Percentiles rank a stretch among this genome's conserved stretches.
Evolutionary conservation across 2,113 vertebrate species (phyloP).

Genomic region (Chionodraco myersi): DNA sequence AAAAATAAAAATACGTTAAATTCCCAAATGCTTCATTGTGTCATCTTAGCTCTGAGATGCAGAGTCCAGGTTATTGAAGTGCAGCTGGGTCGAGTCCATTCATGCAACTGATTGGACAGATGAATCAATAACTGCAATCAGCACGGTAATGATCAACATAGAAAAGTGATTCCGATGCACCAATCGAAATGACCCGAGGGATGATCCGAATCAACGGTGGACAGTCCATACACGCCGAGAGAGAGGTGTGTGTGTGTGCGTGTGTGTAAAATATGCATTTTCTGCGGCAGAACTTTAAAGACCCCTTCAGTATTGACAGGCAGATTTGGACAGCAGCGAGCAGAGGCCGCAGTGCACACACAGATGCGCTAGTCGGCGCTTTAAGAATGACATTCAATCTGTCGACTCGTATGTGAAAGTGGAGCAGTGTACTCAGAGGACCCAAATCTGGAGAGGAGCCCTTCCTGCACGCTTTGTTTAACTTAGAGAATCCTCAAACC

Average conservation of each 20-base stretch:
- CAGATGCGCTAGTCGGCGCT: constrained; percentile 75
- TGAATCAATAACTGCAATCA: constrained; percentile 78
- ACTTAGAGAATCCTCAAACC: not conserved
- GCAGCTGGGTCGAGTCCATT: constrained; percentile 35
- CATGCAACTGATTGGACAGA: constrained; percentile 66
- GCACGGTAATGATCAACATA: constrained; percentile 63
- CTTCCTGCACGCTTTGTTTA: not conserved
- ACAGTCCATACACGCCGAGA: constrained; percentile 22
- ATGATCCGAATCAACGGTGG: constrained; percentile 38
- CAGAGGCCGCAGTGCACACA: constrained; percentile 44
- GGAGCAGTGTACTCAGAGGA: constrained; percentile 17
- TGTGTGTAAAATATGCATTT: not conserved
- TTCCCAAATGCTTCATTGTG: no score
- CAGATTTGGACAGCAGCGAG: not conserved
- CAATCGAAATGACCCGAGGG: constrained; percentile 53
- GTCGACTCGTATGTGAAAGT: not conserved
- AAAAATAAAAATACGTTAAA: not conserved
- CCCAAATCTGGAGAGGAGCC: constrained; percentile 22
- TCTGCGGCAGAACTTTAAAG: constrained; percentile 35
- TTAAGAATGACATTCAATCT: constrained; percentile 60
- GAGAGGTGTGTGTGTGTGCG: not conserved
- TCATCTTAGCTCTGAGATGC: not conserved
- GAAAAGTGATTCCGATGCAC: constrained; percentile 51
- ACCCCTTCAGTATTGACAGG: not conserved
- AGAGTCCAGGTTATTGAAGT: not conserved